Evolutionary conservation across 1,140 invertebrate species (phyloP), one percentile per base, ranked within the genome.

Genomic region (Hypothenemus hampei): DNA sequence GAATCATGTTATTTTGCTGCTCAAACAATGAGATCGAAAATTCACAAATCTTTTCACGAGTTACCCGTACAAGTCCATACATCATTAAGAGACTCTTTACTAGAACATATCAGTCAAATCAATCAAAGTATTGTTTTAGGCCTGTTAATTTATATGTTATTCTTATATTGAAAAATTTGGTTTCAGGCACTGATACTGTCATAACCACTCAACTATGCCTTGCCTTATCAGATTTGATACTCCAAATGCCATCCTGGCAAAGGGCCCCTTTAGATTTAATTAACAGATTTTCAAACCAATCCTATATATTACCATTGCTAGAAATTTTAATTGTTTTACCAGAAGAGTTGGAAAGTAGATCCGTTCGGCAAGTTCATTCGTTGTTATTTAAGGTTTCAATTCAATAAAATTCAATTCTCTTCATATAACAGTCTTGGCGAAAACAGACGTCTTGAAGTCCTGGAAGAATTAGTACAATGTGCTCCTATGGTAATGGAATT

Each of bases 1-100:
- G 84, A 97, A 63, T 93, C 92, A 18, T 95, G 93, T 75, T 97
- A 96, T 71, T 98, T 98, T 77, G 96, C 93, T 16, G 94, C 96
- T 7, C 95, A 98, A 73, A 98, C 95, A 3, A 93, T 99, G 84
- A 80, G 95, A 57, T 89, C 89, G 8, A 98, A 98, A 79, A 89
- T 93, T 43, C 90, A 97, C 73, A 82, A 87, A 62, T 90, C 87
- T 46, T 95, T 98, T 67, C 85, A 93, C 65, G 96, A 99, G 76
- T 74, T 99, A 43, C 94, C 96, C 7, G 61, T 77, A 11, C 85
- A 91, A 62, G 85, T 91, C 22, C 86, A 96, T 63, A 72, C 79
- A 50, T 91, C 91, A 0, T 76, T 99, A 8, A 77, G 93, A 61
- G 89, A 97, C 76, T 98, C 95, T 1, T 73, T 99, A 29, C 74